These are phyloP conservation scores for Folsomia manolachei DNA, from an alignment of 2,888 invertebrate genomes.

Conservation along the genomic window DNA sequence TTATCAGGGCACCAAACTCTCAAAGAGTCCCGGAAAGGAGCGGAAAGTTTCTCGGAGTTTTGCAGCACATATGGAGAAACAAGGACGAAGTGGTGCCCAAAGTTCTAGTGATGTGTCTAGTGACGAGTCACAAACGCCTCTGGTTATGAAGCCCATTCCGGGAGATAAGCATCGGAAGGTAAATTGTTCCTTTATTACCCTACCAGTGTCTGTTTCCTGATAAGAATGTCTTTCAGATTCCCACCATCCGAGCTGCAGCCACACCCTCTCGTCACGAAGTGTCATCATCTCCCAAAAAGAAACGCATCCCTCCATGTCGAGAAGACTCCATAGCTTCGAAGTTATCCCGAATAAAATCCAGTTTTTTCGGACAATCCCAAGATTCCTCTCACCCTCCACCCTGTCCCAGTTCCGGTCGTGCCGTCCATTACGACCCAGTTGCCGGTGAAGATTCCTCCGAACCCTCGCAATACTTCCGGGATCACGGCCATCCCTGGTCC, in stretches of 20 bases:
- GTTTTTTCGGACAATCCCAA: conserved; percentile 34
- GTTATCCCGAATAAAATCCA: conserved; percentile 42
- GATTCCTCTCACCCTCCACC: conserved; percentile 9
- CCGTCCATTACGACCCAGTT: conserved; percentile 16
- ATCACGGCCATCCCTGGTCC: conserved; percentile 46
- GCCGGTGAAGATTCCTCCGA: conserved; percentile 46
- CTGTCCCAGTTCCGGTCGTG: not conserved
- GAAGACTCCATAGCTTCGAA: conserved; percentile 41
- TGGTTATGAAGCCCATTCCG: conserved; percentile 39
- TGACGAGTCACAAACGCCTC: conserved; percentile 49
- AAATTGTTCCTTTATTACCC: no score
- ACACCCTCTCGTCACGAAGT: no score
- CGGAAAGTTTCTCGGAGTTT: conserved; percentile 29
- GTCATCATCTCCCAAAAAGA: conserved; percentile 33
- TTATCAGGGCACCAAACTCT: not conserved
- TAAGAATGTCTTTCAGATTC: no score
- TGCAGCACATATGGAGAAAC: conserved; percentile 9
- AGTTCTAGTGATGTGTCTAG: conserved; percentile 47
- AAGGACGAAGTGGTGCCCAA: conserved; percentile 16
- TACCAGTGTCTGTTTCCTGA: no score
- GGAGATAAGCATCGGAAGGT: conserved; percentile 34
- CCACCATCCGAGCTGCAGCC: no score
- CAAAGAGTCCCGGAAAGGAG: conserved; percentile 29
- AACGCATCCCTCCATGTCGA: conserved; percentile 24
- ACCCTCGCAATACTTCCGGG: conserved; percentile 46